phyloP scores from a whole-genome alignment of 2,113 vertebrate species.

The Bagarius yarrelli region DNA sequence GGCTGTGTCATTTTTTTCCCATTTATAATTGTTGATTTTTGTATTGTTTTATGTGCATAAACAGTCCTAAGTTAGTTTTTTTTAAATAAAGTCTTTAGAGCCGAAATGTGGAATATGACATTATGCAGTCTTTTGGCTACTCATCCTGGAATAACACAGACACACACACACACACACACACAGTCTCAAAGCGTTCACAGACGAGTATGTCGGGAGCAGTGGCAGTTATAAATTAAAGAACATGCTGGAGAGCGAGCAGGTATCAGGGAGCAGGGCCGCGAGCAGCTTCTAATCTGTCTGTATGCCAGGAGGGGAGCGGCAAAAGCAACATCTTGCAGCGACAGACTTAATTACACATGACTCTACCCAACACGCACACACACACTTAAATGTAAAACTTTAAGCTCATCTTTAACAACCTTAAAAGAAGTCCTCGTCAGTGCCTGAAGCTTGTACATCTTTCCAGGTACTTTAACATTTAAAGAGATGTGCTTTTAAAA shows the following conservation, averaged over 20 bases:
- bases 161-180: conserved; percentile 9
- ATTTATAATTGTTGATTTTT: not conserved
- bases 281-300: conserved; percentile 48
- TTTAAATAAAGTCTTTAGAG: not conserved
- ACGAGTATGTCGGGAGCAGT: conserved; percentile 29
- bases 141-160: not conserved
- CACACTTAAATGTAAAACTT: conserved; percentile 19
- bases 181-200: not conserved
- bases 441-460: not conserved
- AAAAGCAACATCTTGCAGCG: conserved; percentile 35
- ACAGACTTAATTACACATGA: conserved; percentile 49
- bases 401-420: conserved; percentile 5
- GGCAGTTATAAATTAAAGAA: conserved; percentile 46
- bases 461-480: conserved; percentile 16
- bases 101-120: conserved; percentile 7
- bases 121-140: conserved; percentile 14
- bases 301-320: conserved; percentile 36
- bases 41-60: not conserved
- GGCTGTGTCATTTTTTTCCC: too few relatives aligned
- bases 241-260: conserved; percentile 43
- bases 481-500: conserved; percentile 17
- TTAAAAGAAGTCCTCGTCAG: not conserved
- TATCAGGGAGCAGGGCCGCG: conserved; percentile 47
- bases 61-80: not conserved
- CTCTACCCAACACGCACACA: conserved; percentile 8